A percentile compares a stretch with the other conserved stretches of the same genome.
phyloP scores from a whole-genome alignment of 2,888 invertebrate species.

The Epinotia ramella region DNA sequence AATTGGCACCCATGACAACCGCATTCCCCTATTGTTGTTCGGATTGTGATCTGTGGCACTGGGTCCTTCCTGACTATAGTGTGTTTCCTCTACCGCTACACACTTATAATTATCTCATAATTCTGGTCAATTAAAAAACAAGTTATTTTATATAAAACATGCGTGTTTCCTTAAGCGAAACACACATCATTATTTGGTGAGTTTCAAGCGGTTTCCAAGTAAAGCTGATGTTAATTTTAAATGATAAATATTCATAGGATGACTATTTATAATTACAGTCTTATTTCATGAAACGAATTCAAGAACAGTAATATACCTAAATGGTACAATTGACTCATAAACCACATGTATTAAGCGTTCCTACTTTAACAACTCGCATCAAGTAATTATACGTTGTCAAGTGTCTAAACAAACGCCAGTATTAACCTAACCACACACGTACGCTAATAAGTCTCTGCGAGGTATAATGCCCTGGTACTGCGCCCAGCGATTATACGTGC shows the following conservation, averaged over 20 bases:
- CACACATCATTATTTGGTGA: too few species aligned
- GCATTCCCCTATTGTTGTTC: conserved; percentile 33
- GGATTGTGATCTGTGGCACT: conserved; percentile 27
- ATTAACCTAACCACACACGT: conserved; percentile 9
- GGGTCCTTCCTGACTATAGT: conserved; percentile 17
- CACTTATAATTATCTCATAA: not conserved
- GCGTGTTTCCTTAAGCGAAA: not conserved
- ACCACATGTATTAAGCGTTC: not conserved
- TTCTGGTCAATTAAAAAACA: not conserved
- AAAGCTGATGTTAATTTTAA: too few species aligned
- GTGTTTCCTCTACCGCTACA: conserved; percentile 26
- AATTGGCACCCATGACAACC: not conserved
- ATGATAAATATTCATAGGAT: too few species aligned
- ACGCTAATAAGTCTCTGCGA: conserved; percentile 6
- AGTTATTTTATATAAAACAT: not conserved
- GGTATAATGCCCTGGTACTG: conserved; percentile 12
- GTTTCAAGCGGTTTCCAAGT: too few species aligned
- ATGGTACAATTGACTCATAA: not conserved
- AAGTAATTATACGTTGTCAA: conserved; percentile 1
- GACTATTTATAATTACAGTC: too few species aligned
- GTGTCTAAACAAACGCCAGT: conserved; percentile 21
- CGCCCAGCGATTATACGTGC: conserved; percentile 2
- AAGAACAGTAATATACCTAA: too few species aligned
- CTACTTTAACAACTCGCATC: not conserved
- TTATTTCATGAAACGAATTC: too few species aligned